Conservation (phyloP, 1,140 invertebrate genomes). For the Rhopalosiphum padi region DNA sequence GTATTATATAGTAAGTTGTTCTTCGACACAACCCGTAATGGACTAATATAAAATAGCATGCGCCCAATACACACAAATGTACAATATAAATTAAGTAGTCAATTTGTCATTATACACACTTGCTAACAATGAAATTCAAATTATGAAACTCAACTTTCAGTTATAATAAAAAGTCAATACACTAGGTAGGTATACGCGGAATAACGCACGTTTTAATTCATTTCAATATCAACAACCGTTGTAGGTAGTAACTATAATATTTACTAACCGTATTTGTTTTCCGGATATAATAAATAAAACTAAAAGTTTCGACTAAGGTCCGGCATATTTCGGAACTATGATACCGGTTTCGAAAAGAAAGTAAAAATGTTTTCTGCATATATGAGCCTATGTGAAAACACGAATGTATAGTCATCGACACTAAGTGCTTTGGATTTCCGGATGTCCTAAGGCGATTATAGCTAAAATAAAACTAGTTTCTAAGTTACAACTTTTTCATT, state of each 20-base stretch:
- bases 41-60: background rate
- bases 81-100: background rate
- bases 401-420: background rate
- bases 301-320: background rate
- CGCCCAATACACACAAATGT: background rate
- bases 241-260: background rate
- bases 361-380: background rate
- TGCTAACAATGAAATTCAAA: background rate
- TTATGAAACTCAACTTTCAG: background rate
- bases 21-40: background rate
- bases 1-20: background rate
- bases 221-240: background rate
- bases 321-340: background rate
- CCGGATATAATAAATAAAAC: background rate
- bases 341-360: conserved; percentile 39
- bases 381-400: conserved; percentile 22
- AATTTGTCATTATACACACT: background rate
- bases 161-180: background rate
- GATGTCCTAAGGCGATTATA: background rate
- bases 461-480: conserved; percentile 22
- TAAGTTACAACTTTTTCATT: background rate
- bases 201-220: background rate
- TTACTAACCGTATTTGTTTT: background rate
- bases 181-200: background rate
- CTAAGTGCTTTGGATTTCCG: background rate